Base-by-base conservation (phyloP, 2,888 invertebrate species). In the Thelaira solivaga region DNA sequence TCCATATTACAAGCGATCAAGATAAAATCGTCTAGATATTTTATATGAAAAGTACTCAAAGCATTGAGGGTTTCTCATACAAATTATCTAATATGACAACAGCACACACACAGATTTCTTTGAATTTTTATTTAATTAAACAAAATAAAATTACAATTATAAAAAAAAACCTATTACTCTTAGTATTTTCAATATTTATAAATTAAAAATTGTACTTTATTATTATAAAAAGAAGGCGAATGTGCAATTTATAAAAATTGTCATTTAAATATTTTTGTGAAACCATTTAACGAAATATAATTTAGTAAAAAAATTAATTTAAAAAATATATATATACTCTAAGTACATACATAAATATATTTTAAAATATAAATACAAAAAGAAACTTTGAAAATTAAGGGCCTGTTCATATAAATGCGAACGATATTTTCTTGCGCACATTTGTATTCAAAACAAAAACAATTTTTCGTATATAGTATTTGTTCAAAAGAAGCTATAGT, bases 261-360 rank as follows among this genome's bases (percentile, higher is more conserved):
- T 11, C 39, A 49, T 65, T 59, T 61, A 41, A 67, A 67, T 74
- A 67, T 74, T 74, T 71, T 74, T 74, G 74, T 74, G 74, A 74
- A 74, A 74, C 43, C 34, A 59, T 74, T 67, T 43, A 73, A 55
- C 11, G 39, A 24, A 47, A 47, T 51, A 68, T 47, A 24, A 55
- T 55, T 55, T 24, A 47, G 34, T 45, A 11, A 55, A 55, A 16
- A 20, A 7, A 24, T 41, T 13, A 13, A 11, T 4, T 4, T 20
- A 18, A 45, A 4, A 43, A 8, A 20, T 24, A 47, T 24, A 47
- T 6, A 49, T 5, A 34, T n/a, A 34, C 53, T 26, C 18, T 29
- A 20, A 26, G 11, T n/a, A 6, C 36, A 36, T n/a, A 36, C 36
- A 36, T 10, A 11, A 11, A 51, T 24, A 53, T 4, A 34, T 29